These are phyloP conservation scores for Anhinga anhinga DNA, from an alignment of 2,113 vertebrate species.

Conservation along the genomic window DNA sequence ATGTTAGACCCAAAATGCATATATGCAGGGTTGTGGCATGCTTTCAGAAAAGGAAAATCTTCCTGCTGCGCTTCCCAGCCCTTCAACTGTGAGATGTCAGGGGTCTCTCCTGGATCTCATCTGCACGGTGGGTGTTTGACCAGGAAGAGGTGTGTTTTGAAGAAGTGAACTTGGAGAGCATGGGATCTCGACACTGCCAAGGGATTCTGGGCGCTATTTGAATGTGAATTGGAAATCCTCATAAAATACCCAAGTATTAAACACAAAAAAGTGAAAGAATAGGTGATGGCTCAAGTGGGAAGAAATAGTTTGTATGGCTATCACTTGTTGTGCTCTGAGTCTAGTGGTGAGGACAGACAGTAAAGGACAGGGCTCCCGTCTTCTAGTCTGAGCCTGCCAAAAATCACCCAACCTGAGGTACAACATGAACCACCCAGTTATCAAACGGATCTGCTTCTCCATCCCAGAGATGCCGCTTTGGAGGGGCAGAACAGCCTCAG, in stretches of 20 bases:
- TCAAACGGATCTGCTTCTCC: not conserved
- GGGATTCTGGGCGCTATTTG: not conserved
- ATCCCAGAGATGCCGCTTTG: not conserved
- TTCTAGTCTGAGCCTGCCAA: not conserved
- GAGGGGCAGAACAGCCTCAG: not conserved
- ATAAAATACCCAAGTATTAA: not conserved
- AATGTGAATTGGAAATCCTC: not conserved
- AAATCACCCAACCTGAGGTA: not conserved
- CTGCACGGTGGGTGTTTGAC: not conserved
- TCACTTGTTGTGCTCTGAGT: not conserved
- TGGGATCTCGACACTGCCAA: not conserved
- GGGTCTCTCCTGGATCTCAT: not conserved
- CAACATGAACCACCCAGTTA: fast-evolving
- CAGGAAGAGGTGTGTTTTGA: not conserved
- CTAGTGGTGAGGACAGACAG: not conserved
- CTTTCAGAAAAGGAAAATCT: not conserved
- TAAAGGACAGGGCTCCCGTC: not conserved
- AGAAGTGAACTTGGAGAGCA: not conserved
- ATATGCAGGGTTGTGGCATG: no score
- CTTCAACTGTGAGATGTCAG: not conserved
- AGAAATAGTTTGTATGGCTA: not conserved
- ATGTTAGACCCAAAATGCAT: not conserved
- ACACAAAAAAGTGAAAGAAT: not conserved
- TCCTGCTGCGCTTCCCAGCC: not conserved
- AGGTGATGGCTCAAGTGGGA: not conserved